Base-by-base conservation (phyloP, 2,888 invertebrate species). In the Meghimatium bilineatum region DNA sequence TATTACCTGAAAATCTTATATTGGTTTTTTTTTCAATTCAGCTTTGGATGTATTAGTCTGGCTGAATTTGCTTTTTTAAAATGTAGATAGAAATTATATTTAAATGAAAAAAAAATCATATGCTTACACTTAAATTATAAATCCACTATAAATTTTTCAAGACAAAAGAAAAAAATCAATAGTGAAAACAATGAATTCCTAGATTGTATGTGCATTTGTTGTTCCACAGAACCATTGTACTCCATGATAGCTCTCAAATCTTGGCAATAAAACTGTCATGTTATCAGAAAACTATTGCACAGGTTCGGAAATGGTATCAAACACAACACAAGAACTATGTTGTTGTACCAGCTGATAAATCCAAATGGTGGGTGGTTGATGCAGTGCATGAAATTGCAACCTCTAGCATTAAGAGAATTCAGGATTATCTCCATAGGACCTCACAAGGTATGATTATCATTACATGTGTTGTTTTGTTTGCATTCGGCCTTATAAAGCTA, bases 341-440 rank as follows among this genome's bases (percentile, higher is more conserved):
- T 8, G 74, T 81, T 23, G 81, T 94, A 20, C 87, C 90, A 71
- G 92, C 91, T 0, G 86, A 90, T 72, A 85, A 90, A 80, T 93
- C 93, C 67, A 93, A 93, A 87, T 94, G 94, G 94, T 92, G 91
- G 90, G 90, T 93, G 80, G 93, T 93, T 93, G 90, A 93, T 80
- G 86, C 88, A 23, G 89, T 89, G 0, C 85, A 91, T 23, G 89
- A 91, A 5, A 87, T 89, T n/a, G 90, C 91, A n/a, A 86, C 89
- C 32, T 88, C 90, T 10, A 92, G 92, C 85, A 90, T 93, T 8
- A 80, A 87, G 66, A 91, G 93, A 87, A 93, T 94, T 82, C 93
- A 93, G 87, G 90, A 88, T 10, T 93, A 94, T 86, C 88, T 93
- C 32, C 89, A 92, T 86, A 87, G 90, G 71, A 89, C 91, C 8